phyloP scores from a whole-genome alignment of 1,140 invertebrate genomes.

The Dendrolimus kikuchii region DNA sequence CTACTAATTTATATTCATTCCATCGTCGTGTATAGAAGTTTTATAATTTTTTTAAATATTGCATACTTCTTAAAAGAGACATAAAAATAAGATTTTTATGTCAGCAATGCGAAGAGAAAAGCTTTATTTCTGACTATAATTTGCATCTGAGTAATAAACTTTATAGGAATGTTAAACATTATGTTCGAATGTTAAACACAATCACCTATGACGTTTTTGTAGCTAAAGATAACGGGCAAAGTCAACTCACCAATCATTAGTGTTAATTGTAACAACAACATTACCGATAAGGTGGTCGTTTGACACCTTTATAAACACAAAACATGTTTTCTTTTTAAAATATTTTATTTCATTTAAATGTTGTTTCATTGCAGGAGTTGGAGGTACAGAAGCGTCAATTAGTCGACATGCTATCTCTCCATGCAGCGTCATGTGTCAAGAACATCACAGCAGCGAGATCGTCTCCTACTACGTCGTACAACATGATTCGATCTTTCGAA shows the following conservation, averaged over 20 bases:
- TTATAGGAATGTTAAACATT: no score
- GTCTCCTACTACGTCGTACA: slow-evolving; percentile 51
- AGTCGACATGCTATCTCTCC: slow-evolving; percentile 82
- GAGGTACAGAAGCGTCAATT: slow-evolving; percentile 81
- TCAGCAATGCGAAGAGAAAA: no score
- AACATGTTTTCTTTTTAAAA: background rate
- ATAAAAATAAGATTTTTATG: no score
- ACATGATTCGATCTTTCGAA: slow-evolving; percentile 58
- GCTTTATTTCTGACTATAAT: no score
- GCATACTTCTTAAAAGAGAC: no score
- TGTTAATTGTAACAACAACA: slow-evolving; percentile 9
- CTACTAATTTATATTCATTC: no score
- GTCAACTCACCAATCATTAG: slow-evolving; percentile 12
- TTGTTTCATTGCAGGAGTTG: slow-evolving; percentile 73
- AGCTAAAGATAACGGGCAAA: slow-evolving; percentile 11
- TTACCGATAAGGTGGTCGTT: slow-evolving; percentile 7
- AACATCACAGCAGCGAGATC: slow-evolving; percentile 56
- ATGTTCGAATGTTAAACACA: background rate
- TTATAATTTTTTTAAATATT: no score
- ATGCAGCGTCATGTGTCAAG: slow-evolving; percentile 80
- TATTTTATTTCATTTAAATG: background rate
- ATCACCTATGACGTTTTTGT: slow-evolving; percentile 12
- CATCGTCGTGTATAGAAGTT: no score
- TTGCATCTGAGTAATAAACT: no score
- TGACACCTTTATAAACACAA: slow-evolving; percentile 6